Percentiles rank a stretch among this genome's conserved stretches.
Conservation (phyloP, 92 coral and sea anemone species). For the Diadumene lineata region DNA sequence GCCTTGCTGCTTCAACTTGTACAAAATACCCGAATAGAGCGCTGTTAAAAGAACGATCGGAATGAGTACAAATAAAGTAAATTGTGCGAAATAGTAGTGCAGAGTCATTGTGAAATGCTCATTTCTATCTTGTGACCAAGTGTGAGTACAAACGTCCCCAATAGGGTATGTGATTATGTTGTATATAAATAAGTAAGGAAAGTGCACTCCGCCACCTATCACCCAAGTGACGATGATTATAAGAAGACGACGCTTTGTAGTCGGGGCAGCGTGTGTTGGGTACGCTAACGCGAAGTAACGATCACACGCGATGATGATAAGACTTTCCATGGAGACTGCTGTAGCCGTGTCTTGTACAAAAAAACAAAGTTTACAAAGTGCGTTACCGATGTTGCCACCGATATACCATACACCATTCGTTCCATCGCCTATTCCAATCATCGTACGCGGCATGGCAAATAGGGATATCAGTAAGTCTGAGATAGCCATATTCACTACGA, state of each 20-base stretch:
- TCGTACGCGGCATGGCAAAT: constrained; percentile 42
- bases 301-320: constrained; percentile 49
- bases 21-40: constrained; percentile 48
- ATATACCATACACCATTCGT: constrained; percentile 33
- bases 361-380: constrained; percentile 38
- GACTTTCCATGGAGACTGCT: constrained; percentile 53
- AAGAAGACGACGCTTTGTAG: constrained; percentile 25
- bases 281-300: constrained; percentile 47
- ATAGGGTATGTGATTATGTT: constrained; percentile 4
- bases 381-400: constrained; percentile 33
- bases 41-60: constrained; percentile 47
- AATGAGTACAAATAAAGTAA: constrained; percentile 31
- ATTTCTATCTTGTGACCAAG: constrained; percentile 24
- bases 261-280: constrained; percentile 44
- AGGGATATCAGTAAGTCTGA: constrained; percentile 52
- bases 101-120: constrained; percentile 1
- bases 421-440: constrained; percentile 30
- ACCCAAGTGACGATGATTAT: constrained; percentile 46
- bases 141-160: constrained; percentile 22
- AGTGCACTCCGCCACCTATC: constrained; percentile 39
- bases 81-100: constrained; percentile 32
- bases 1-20: constrained; percentile 46
- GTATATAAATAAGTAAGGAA: constrained; percentile 45
- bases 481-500: constrained; percentile 57
- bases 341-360: constrained; percentile 46